Percentiles rank a stretch among this genome's conserved stretches.
phyloP scores from a whole-genome alignment of 2,888 invertebrate species.

The Himalopsyche tibetana region DNA sequence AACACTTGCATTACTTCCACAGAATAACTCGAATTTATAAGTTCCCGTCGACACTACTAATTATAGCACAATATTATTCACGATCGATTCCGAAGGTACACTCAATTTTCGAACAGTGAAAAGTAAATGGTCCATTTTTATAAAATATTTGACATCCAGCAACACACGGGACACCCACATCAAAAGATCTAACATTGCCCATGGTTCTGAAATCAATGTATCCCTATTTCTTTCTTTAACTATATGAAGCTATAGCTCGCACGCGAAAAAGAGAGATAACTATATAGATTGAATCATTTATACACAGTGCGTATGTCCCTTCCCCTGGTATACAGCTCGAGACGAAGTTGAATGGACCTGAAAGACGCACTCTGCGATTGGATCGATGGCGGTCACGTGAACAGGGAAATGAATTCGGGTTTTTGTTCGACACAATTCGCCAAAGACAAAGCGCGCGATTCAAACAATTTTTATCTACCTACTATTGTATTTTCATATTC shows the following conservation, averaged over 20 bases:
- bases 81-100: slow-evolving; percentile 49
- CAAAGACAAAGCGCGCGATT: slow-evolving; percentile 48
- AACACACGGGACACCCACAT: slow-evolving; percentile 76
- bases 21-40: slow-evolving; percentile 47
- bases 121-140: slow-evolving; percentile 70
- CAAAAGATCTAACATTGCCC: slow-evolving; percentile 73
- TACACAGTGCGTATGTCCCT: slow-evolving; percentile 76
- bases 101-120: slow-evolving; percentile 46
- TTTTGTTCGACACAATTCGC: slow-evolving; percentile 50
- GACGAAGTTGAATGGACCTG: slow-evolving; percentile 78
- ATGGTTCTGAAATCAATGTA: slow-evolving; percentile 66
- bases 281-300: slow-evolving; percentile 72
- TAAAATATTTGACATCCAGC: slow-evolving; percentile 76
- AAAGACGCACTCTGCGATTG: slow-evolving; percentile 77
- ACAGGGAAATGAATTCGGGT: slow-evolving; percentile 58
- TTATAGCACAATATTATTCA: slow-evolving; percentile 43
- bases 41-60: slow-evolving; percentile 48
- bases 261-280: slow-evolving; percentile 71
- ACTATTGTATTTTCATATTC: not conserved
- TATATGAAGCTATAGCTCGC: slow-evolving; percentile 76
- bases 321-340: slow-evolving; percentile 70
- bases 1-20: slow-evolving; percentile 60
- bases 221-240: slow-evolving; percentile 75
- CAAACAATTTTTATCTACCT: slow-evolving; percentile 27
- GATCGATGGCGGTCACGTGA: slow-evolving; percentile 78